phyloP scores from a whole-genome alignment of 1,140 invertebrate species.

The Helicorthomorpha holstii region DNA sequence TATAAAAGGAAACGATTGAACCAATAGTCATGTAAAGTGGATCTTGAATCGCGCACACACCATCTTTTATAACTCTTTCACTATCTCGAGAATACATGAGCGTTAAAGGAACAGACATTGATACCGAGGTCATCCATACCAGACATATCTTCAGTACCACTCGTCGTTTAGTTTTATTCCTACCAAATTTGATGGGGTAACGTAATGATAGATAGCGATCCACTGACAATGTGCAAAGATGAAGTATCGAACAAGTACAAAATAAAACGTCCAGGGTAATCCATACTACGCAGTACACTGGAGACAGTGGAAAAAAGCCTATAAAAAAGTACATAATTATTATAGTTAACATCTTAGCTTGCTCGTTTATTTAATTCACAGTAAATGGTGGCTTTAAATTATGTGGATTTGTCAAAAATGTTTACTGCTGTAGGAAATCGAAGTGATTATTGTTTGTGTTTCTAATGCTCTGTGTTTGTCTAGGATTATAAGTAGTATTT shows the following conservation, averaged over 20 bases:
- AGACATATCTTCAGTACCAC: slow-evolving; percentile 79
- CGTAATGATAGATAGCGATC: slow-evolving; percentile 71
- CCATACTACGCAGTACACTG: slow-evolving; percentile 68
- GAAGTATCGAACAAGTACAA: slow-evolving; percentile 89
- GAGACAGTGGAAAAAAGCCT: slow-evolving; percentile 65
- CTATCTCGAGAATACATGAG: slow-evolving; percentile 76
- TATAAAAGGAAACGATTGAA: slow-evolving; percentile 88
- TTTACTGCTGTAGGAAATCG: too few relatives aligned
- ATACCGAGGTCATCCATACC: slow-evolving; percentile 73
- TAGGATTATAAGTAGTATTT: too few relatives aligned
- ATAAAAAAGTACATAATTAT: too few relatives aligned
- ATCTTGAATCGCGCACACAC: slow-evolving; percentile 67
- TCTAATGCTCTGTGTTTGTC: too few relatives aligned
- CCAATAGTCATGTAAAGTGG: slow-evolving; percentile 80
- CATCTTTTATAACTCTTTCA: slow-evolving; percentile 55
- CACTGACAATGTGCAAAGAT: slow-evolving; percentile 86
- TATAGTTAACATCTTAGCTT: too few relatives aligned
- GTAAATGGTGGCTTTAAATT: too few relatives aligned
- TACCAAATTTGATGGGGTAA: slow-evolving; percentile 73
- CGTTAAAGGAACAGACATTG: slow-evolving; percentile 70
- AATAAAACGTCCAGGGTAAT: slow-evolving; percentile 83
- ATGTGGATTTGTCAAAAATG: too few relatives aligned
- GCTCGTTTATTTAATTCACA: too few relatives aligned
- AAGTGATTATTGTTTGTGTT: too few relatives aligned
- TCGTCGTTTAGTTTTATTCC: slow-evolving; percentile 67